Evolutionary conservation across 2,888 invertebrate species (phyloP), one percentile per base, ranked within the genome.

Genomic region (Glyphotaelius pellucidus): DNA sequence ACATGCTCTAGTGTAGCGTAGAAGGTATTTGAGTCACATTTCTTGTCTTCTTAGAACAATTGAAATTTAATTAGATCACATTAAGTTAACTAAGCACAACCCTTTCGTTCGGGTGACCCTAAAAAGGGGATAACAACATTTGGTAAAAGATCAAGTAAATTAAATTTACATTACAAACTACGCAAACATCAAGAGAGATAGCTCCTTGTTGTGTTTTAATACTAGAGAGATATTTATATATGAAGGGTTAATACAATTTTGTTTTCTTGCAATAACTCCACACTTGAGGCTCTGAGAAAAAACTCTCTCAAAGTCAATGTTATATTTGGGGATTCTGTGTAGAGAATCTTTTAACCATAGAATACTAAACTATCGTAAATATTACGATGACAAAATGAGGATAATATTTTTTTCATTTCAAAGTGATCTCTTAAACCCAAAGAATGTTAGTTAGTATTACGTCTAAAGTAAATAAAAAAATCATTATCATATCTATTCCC

Each of bases 51-150:
- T 83, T 42, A 30, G 30, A 86, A 86, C 86, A 86, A 86, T 86
- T 86, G 86, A 86, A 86, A 42, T 86, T 86, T 47, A 42, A 86
- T 86, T 86, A 35, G 38, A 86, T 86, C 30, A 86, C 86, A 86
- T 86, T 86, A 86, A 42, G 86, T 30, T 42, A 42, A 86, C 86
- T 86, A 42, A 47, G 42, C 12, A 35, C 47, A 42, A 67, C 67
- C 86, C 86, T 42, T 47, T 42, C 38, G 42, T 42, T 42, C n/a
- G 86, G 86, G 86, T 25, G 67, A 67, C 67, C 67, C 67, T 67
- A n/a, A 67, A 67, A 67, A n/a, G 67, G 67, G 67, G 25, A n/a
- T 67, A 4, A 25, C 25, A 67, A 67, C 67, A 19, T 67, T 67
- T 67, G 67, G 67, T 67, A n/a, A 9, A 25, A 25, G 67, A 25